Percentiles rank a stretch among this genome's conserved stretches.
phyloP scores from a whole-genome alignment of 2,797 vertebrate species.

The Peromyscus eremicus region DNA sequence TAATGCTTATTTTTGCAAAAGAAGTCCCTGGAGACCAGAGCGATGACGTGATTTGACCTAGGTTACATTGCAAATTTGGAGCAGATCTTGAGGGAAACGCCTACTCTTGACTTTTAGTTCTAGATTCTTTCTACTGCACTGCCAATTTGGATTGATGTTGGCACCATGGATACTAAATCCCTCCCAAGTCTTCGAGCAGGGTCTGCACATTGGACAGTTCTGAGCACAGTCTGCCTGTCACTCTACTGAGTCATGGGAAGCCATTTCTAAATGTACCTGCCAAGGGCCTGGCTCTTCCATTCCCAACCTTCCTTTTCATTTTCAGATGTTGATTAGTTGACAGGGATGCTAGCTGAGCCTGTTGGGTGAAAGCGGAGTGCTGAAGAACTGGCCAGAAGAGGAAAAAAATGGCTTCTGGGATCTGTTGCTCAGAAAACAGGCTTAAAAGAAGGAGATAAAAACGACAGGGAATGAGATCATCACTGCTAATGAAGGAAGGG shows the following conservation, averaged over 20 bases:
- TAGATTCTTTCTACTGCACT: constrained; percentile 18
- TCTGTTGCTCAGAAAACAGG: neutral
- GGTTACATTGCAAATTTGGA: constrained; percentile 71
- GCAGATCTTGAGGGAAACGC: constrained; percentile 58
- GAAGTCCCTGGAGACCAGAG: constrained; percentile 60
- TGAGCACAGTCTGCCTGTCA: neutral
- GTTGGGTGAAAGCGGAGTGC: neutral
- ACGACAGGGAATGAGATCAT: neutral
- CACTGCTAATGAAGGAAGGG: neutral
- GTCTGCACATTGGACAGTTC: neutral
- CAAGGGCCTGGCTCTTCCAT: neutral
- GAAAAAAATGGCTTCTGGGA: neutral
- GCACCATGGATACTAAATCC: neutral
- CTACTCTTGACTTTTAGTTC: constrained; percentile 72
- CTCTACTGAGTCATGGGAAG: neutral
- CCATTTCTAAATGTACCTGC: neutral
- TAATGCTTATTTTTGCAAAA: constrained; percentile 64
- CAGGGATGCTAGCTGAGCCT: accelerated
- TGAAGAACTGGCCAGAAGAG: neutral
- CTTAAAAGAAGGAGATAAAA: neutral
- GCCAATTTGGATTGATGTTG: neutral
- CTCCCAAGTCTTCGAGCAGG: neutral
- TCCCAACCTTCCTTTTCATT: neutral
- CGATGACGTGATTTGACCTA: constrained; percentile 73
- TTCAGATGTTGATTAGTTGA: neutral